Percentiles rank a stretch among this genome's conserved stretches.
phyloP scores from a whole-genome alignment of 2,113 vertebrate species.

The Ptilorrhoa leucosticta region DNA sequence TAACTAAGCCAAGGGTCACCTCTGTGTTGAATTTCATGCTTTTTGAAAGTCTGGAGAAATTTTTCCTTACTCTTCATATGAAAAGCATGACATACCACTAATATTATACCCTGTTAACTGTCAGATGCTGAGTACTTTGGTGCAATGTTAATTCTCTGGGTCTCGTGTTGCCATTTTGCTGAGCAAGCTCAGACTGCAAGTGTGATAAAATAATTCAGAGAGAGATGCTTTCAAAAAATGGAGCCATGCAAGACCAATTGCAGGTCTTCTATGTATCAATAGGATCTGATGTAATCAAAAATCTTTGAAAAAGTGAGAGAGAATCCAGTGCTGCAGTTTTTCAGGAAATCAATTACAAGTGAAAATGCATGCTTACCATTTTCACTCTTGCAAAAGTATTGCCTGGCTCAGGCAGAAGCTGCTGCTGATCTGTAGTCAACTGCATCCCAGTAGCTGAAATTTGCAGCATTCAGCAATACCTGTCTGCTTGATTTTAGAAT shows the following conservation, averaged over 20 bases:
- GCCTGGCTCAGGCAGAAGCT: background rate
- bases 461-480: background rate
- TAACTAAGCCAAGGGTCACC: background rate
- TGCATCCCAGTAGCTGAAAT: background rate
- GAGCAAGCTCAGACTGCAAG: background rate
- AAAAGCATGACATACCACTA: background rate
- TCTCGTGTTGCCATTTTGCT: background rate
- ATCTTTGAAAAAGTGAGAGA: background rate
- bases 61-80: background rate
- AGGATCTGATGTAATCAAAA: background rate
- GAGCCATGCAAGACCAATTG: background rate
- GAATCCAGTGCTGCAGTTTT: background rate
- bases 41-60: background rate
- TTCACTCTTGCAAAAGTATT: background rate
- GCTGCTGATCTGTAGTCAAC: background rate
- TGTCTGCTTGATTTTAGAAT: background rate
- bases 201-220: background rate
- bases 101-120: background rate
- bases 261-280: background rate
- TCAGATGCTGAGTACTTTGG: background rate
- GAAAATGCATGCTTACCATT: background rate
- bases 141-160: background rate
- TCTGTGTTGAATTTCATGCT: background rate
- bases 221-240: background rate
- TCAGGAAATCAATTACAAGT: background rate